These are phyloP conservation scores for Aradophagus sp. DNA, from an alignment of 1,140 invertebrate species.

Conservation along the genomic window DNA sequence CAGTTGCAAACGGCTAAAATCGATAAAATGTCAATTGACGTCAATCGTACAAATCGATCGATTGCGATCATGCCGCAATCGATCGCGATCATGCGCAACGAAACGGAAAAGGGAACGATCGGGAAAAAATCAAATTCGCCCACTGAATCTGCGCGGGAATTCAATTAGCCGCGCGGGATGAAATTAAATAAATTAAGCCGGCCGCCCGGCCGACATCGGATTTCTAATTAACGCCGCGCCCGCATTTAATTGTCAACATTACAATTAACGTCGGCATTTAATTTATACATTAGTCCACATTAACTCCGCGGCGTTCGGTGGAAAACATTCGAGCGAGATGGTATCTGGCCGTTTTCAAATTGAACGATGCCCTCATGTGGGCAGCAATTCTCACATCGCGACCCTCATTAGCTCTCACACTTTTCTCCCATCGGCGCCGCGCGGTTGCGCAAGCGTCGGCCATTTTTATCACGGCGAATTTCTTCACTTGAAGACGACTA, in stretches of 20 bases:
- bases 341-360: conserved; percentile 33
- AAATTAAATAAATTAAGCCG: conserved; percentile 7
- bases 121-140: conserved; percentile 12
- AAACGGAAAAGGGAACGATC: too few species aligned
- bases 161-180: not conserved
- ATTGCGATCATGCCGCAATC: too few species aligned
- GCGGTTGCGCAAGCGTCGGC: too few species aligned
- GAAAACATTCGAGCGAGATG: conserved; percentile 31
- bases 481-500: too few species aligned
- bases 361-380: conserved; percentile 43
- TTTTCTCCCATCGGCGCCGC: conserved; percentile 21
- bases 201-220: conserved; percentile 4
- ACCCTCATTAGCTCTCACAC: conserved; percentile 24
- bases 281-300: conserved; percentile 37
- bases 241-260: conserved; percentile 24
- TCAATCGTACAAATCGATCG: too few species aligned
- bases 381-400: conserved; percentile 32
- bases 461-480: too few species aligned
- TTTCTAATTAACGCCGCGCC: conserved; percentile 15
- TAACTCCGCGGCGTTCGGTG: conserved; percentile 25
- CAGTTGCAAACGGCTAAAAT: too few species aligned
- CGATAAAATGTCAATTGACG: too few species aligned
- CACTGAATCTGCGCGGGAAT: conserved; percentile 1
- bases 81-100: too few species aligned
- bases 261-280: conserved; percentile 25